phyloP scores from a whole-genome alignment of 2,888 invertebrate species.

The Clostera curtula region DNA sequence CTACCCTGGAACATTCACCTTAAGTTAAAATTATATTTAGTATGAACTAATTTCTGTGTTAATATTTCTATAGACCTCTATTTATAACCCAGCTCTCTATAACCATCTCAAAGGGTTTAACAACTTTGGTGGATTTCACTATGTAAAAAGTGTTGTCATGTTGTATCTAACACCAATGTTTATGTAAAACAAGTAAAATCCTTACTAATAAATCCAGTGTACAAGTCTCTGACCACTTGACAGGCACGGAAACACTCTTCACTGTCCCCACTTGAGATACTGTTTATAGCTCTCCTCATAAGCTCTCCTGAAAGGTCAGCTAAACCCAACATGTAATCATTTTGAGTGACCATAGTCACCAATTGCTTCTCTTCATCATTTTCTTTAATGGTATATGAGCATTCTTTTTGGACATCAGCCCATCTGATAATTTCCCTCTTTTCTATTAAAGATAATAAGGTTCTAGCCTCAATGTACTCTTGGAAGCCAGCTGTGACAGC shows the following conservation, averaged over 20 bases:
- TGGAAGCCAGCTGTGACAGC: constrained; percentile 74
- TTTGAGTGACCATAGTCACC: constrained; percentile 52
- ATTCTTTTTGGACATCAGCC: constrained; percentile 69
- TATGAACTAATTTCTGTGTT: too few species aligned
- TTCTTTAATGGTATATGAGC: constrained; percentile 51
- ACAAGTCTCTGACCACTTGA: constrained; percentile 80
- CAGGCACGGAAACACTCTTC: constrained; percentile 82
- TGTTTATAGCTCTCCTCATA: constrained; percentile 91
- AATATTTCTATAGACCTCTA: too few species aligned
- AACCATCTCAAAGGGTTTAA: too few species aligned
- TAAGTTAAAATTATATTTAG: too few species aligned
- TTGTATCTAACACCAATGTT: too few species aligned
- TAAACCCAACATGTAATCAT: constrained; percentile 83
- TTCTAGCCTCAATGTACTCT: constrained; percentile 90
- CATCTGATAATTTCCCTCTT: constrained; percentile 76
- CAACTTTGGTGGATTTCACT: too few species aligned
- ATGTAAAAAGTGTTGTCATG: too few species aligned
- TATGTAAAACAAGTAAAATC: too few species aligned
- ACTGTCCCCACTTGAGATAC: constrained; percentile 84
- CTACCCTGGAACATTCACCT: too few species aligned
- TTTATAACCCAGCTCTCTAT: too few species aligned
- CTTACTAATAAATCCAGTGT: constrained; percentile 77
- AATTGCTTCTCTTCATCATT: constrained; percentile 31
- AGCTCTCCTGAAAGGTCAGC: constrained; percentile 93
- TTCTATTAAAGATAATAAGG: constrained; percentile 83